Conservation (phyloP, 2,113 vertebrate genomes). For the Murina feae region DNA sequence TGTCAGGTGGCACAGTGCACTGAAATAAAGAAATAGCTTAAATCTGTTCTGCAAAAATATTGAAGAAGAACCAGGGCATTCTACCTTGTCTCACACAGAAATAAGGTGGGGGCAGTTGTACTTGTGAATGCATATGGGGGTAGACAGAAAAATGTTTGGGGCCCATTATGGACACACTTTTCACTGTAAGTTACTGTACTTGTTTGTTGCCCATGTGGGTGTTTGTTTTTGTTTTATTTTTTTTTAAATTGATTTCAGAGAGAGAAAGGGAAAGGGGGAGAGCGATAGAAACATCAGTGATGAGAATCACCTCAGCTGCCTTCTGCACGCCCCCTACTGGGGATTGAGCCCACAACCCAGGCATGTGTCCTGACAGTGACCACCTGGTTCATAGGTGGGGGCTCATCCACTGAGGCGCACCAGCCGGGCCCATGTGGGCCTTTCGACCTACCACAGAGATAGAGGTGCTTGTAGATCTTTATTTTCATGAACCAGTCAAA, state of each 20-base stretch:
- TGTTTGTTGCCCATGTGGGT: background rate
- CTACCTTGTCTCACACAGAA: background rate
- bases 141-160: background rate
- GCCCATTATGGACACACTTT: background rate
- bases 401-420: no score
- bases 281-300: no score
- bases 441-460: background rate
- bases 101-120: rapidly evolving
- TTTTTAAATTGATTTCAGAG: no score
- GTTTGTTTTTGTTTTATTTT: no score
- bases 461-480: background rate
- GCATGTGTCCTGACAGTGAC: no score
- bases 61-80: background rate
- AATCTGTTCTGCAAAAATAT: background rate
- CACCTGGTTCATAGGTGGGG: no score
- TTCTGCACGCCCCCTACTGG: no score
- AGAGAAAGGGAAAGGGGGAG: no score
- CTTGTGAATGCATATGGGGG: background rate
- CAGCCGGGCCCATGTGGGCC: no score
- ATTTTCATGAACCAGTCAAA: background rate
- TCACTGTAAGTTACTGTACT: background rate
- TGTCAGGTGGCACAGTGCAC: background rate
- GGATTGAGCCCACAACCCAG: no score
- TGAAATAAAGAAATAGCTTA: background rate
- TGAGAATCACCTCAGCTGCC: no score